These are phyloP conservation scores for Apogon talboti DNA, from an alignment of 2,797 vertebrate genomes.

Conservation along the genomic window DNA sequence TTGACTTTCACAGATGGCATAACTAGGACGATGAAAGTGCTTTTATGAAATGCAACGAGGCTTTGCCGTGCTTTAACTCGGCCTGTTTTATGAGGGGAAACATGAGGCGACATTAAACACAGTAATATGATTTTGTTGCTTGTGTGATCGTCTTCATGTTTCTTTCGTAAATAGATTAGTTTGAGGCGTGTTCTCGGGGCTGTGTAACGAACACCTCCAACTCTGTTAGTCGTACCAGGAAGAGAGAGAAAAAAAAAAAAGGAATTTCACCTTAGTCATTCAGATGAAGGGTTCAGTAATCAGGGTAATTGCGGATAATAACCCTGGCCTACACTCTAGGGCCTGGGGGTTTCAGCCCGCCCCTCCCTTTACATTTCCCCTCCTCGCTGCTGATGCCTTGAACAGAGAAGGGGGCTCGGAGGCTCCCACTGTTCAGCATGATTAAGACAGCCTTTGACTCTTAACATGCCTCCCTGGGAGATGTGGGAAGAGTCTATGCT, in stretches of 20 bases:
- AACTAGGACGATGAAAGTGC: conserved; percentile 63
- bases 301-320: conserved; percentile 83
- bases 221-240: conserved; percentile 41
- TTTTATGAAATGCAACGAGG: conserved; percentile 65
- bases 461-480: conserved; percentile 55
- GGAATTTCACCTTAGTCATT: conserved; percentile 75
- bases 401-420: conserved; percentile 50
- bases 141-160: conserved; percentile 10
- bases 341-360: conserved; percentile 52
- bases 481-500: conserved; percentile 34
- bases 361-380: conserved; percentile 49
- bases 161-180: conserved; percentile 25
- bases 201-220: conserved; percentile 45
- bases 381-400: conserved; percentile 54
- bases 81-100: too few relatives aligned
- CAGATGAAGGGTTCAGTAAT: conserved; percentile 81
- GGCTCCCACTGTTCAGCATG: conserved; percentile 74
- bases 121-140: neutral
- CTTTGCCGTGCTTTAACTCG: conserved; percentile 37
- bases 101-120: conserved; percentile 14
- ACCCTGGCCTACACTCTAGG: conserved; percentile 65
- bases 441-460: conserved; percentile 72
- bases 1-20: conserved; percentile 67
- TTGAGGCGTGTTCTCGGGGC: conserved; percentile 20
- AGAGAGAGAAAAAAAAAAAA: conserved; percentile 43